Evolutionary conservation across 2,888 invertebrate genomes (phyloP).

Genomic region (Metopia argyrocephala): DNA sequence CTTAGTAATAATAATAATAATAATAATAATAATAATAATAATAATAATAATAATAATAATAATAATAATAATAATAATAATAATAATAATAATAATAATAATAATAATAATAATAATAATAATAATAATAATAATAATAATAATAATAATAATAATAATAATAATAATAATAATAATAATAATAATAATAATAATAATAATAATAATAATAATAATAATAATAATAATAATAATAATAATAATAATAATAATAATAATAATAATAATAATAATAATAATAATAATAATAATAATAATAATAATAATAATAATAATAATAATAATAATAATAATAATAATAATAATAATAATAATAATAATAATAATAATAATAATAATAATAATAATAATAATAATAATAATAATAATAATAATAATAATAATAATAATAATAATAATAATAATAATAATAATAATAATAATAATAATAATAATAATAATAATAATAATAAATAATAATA

Average conservation of each 20-base stretch:
- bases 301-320: slow-evolving; percentile 7
- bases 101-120: slow-evolving; percentile 4
- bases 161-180: slow-evolving; percentile 7
- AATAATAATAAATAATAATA: background rate
- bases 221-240: slow-evolving; percentile 7
- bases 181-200: slow-evolving; percentile 4
- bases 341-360: background rate
- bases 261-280: background rate
- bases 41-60: slow-evolving; percentile 7
- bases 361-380: background rate
- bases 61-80: slow-evolving; percentile 7
- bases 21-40: slow-evolving; percentile 7
- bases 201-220: slow-evolving; percentile 7
- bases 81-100: slow-evolving; percentile 4
- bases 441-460: background rate
- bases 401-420: background rate
- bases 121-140: slow-evolving; percentile 7
- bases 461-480: background rate
- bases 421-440: background rate
- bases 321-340: slow-evolving; percentile 5
- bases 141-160: slow-evolving; percentile 7
- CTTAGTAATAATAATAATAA: slow-evolving; percentile 3
- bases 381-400: background rate
- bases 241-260: slow-evolving; percentile 7
- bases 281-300: background rate